phyloP scores from a whole-genome alignment of 1,140 invertebrate genomes.

The Heliconius eleuchia region DNA sequence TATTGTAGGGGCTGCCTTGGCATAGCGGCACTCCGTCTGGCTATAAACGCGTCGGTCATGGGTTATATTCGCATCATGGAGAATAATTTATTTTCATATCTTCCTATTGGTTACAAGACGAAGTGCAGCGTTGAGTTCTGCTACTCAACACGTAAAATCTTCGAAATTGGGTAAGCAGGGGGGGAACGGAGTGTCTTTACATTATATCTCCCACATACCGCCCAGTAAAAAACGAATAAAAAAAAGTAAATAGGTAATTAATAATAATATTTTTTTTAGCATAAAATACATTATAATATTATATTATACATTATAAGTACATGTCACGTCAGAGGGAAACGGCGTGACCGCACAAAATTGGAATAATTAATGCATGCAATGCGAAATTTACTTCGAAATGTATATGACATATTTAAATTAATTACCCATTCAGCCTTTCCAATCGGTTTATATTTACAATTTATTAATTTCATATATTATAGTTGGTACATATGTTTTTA shows the following conservation, averaged over 20 bases:
- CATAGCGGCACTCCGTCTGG: too few species aligned
- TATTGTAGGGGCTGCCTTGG: too few species aligned
- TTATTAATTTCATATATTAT: not conserved
- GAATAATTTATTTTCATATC: too few species aligned
- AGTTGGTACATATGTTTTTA: not conserved
- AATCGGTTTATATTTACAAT: not conserved
- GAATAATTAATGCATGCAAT: constrained; percentile 11
- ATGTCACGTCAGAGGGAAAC: not conserved
- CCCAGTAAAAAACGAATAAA: too few species aligned
- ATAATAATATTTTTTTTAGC: not conserved
- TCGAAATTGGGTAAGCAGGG: too few species aligned
- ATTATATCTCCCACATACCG: too few species aligned
- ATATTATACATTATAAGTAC: not conserved
- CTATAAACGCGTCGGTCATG: too few species aligned
- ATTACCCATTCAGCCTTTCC: constrained; percentile 4
- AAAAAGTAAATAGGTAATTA: not conserved
- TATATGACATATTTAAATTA: constrained; percentile 13
- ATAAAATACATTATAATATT: not conserved
- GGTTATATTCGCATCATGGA: too few species aligned
- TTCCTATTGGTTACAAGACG: too few species aligned
- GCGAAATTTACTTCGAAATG: constrained; percentile 7
- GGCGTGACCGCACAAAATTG: constrained; percentile 7
- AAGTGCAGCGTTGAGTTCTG: too few species aligned
- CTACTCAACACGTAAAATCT: too few species aligned
- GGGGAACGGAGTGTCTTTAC: too few species aligned